These are phyloP conservation scores for Dynastes grantii DNA, from an alignment of 2,888 invertebrate genomes.

Conservation along the genomic window DNA sequence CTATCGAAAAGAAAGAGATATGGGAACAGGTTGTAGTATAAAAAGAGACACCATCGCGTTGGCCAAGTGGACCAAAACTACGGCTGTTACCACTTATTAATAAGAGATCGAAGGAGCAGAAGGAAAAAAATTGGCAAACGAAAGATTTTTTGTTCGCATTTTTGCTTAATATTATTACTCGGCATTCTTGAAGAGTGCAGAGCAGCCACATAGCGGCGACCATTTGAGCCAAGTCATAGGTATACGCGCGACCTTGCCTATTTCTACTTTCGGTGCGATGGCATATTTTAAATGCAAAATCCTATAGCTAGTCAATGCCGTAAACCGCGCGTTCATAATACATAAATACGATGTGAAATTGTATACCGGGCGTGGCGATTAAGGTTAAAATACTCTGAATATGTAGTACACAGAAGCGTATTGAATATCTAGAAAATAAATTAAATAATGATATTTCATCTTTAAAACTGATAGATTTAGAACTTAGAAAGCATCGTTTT, in stretches of 20 bases:
- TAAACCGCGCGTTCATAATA: not conserved
- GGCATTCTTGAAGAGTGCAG: conserved; percentile 35
- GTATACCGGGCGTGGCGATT: not conserved
- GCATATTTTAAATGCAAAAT: conserved; percentile 35
- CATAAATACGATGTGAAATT: conserved; percentile 1
- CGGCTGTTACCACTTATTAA: not conserved
- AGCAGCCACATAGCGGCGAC: conserved; percentile 4
- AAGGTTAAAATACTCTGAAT: not conserved
- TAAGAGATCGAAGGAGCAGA: conserved; percentile 8
- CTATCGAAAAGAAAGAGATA: not conserved
- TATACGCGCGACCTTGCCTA: conserved; percentile 34
- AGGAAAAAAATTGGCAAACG: conserved; percentile 26
- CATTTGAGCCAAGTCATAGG: conserved; percentile 10
- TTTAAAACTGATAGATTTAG: too few relatives aligned
- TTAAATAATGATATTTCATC: too few relatives aligned
- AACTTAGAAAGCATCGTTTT: too few relatives aligned
- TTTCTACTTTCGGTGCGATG: conserved; percentile 38
- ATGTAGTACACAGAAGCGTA: too few relatives aligned
- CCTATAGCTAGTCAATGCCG: conserved; percentile 29
- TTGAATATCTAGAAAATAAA: too few relatives aligned
- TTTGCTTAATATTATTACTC: conserved; percentile 45
- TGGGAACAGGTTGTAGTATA: not conserved
- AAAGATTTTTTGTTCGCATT: conserved; percentile 44
- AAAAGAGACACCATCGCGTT: not conserved
- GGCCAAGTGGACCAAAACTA: not conserved